Conservation (phyloP, 2,113 vertebrate genomes). For the Colistium nudipinnis region DNA sequence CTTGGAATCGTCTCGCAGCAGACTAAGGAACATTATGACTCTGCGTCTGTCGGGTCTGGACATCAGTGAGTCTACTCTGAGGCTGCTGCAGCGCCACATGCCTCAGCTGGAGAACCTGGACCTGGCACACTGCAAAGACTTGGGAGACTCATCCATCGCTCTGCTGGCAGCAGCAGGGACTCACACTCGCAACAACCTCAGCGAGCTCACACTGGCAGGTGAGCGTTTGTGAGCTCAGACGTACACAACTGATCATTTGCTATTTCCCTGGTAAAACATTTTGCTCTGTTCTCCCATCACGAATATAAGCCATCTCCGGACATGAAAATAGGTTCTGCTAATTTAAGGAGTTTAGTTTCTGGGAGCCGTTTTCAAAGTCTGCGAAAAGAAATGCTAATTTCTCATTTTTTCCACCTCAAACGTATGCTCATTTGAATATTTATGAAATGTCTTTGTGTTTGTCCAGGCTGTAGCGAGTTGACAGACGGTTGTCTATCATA, state of each 20-base stretch:
- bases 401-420: too few species aligned
- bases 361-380: too few species aligned
- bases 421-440: too few species aligned
- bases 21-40: conserved; percentile 91
- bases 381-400: too few species aligned
- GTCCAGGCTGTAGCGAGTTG: conserved; percentile 91
- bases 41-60: conserved; percentile 94
- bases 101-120: conserved; percentile 92
- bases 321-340: too few species aligned
- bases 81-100: conserved; percentile 94
- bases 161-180: conserved; percentile 91
- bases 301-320: too few species aligned
- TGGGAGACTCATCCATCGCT: conserved; percentile 91
- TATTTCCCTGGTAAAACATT: background rate
- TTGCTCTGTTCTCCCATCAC: too few species aligned
- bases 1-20: conserved; percentile 92
- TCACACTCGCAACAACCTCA: conserved; percentile 91
- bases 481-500: conserved; percentile 93
- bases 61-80: conserved; percentile 89
- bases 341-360: too few species aligned
- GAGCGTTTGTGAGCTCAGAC: background rate
- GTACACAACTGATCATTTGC: too few species aligned
- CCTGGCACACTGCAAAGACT: conserved; percentile 92
- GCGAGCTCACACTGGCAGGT: conserved; percentile 95
- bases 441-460: conserved; percentile 19